These are phyloP conservation scores for Lepidurus arcticus DNA, from an alignment of 1,140 invertebrate species.

Conservation along the genomic window DNA sequence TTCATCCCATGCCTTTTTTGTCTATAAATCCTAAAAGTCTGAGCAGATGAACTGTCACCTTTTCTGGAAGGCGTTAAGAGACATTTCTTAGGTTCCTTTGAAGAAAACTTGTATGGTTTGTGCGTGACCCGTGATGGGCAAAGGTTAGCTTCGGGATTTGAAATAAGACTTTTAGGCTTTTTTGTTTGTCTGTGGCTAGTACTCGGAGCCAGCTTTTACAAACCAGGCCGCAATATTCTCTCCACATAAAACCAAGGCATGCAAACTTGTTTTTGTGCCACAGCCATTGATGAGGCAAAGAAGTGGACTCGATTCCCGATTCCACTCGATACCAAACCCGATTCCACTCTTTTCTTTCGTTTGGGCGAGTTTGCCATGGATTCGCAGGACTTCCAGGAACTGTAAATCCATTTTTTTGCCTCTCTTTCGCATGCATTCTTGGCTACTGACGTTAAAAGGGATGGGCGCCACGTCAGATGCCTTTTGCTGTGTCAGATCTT, in stretches of 20 bases:
- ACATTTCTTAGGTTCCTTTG: too few species aligned
- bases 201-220: background rate
- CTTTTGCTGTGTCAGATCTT: background rate
- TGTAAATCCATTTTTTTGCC: background rate
- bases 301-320: background rate
- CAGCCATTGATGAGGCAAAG: constrained; percentile 9
- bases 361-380: background rate
- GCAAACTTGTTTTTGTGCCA: constrained; percentile 13
- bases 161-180: too few species aligned
- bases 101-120: too few species aligned
- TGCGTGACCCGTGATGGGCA: too few species aligned
- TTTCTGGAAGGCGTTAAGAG: too few species aligned
- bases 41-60: too few species aligned
- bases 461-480: background rate
- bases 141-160: too few species aligned
- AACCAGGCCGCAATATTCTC: background rate
- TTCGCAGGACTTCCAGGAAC: constrained; percentile 8
- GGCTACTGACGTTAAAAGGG: background rate
- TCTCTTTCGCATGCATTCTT: constrained; percentile 16
- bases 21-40: too few species aligned
- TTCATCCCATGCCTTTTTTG: too few species aligned
- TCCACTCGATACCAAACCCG: background rate
- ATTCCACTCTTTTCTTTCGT: background rate
- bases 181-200: background rate
- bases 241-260: background rate